Base-by-base conservation (phyloP, 2,797 vertebrate genomes). In the Microctenopoma lineatum region DNA sequence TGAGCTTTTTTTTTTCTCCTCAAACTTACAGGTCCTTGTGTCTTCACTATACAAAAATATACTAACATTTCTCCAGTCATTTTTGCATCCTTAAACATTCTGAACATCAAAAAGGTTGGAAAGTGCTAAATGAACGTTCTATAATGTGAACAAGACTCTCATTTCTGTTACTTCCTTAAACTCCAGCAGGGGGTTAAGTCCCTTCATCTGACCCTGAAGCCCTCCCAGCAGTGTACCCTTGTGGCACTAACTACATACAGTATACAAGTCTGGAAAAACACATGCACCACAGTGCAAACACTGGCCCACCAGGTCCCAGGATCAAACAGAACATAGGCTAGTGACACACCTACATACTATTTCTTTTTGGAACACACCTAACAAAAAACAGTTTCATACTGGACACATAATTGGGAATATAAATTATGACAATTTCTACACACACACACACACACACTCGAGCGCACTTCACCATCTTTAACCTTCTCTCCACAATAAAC, bases 41-140 rank as follows among this genome's bases (percentile, higher is more conserved):
- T 93, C 89, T 79, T 88, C 69, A 84, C 93, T 93, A 87, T 94
- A 94, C 92, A 95, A 94, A 94, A 94, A 94, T 95, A 94, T 93
- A 94, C 93, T 87, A 91, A 92, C 90, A 89, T 93, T 90, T 94
- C 84, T 93, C 89, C 89, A 91, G 88, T 92, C 88, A 87, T 91
- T 91, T 93, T 92, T 94, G 91, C 92, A 92, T 93, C 86, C 92
- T 92, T 90, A 88, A 90, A 94, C 92, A 93, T 93, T 93, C 92
- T 88, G 84, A 91, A 92, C 92, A 93, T 91, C 88, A 90, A 93
- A 93, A 90, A 89, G 84, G 80, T 92, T 75, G 81, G 85, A 93
- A 94, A 94, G 92, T 94, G 93, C 93, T 92, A 92, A 94, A 94
- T 89, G 67, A 92, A 88, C 21, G 50, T 77, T 90, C 77, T 87